Evolutionary conservation across 1,140 invertebrate species (phyloP).

Genomic region (Drosophila azteca): DNA sequence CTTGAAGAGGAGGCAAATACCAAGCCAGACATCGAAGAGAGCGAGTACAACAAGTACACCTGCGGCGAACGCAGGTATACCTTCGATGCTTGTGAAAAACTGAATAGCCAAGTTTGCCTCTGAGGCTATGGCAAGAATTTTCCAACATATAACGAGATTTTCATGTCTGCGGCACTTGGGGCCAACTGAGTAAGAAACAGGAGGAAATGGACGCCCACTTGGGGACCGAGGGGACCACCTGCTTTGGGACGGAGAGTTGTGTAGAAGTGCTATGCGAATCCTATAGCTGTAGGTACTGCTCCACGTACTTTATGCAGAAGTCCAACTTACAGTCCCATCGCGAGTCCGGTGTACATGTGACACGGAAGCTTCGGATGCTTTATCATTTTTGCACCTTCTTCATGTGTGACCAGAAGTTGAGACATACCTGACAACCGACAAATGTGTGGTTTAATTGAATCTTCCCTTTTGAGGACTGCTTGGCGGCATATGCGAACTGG

Average conservation of each 20-base stretch:
- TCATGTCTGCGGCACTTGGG: conserved; percentile 61
- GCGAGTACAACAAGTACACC: conserved; percentile 43
- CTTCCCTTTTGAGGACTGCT: conserved; percentile 49
- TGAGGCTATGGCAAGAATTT: too few species aligned
- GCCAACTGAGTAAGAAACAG: conserved; percentile 46
- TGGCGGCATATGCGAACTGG: conserved; percentile 64
- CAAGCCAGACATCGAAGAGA: conserved; percentile 23
- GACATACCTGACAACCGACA: too few species aligned
- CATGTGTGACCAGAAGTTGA: conserved; percentile 69
- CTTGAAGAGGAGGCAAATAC: conserved; percentile 1
- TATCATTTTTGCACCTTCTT: conserved; percentile 59
- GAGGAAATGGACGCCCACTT: conserved; percentile 42
- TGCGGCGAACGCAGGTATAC: conserved; percentile 56
- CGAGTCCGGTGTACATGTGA: conserved; percentile 53
- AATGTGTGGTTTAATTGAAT: not conserved
- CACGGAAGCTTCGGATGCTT: conserved; percentile 45
- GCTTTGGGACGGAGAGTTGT: conserved; percentile 36
- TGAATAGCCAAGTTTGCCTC: conserved; percentile 66
- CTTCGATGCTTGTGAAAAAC: conserved; percentile 55
- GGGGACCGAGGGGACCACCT: conserved; percentile 14
- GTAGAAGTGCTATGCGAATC: conserved; percentile 52
- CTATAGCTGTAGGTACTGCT: conserved; percentile 69
- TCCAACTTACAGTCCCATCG: conserved; percentile 61
- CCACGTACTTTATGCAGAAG: conserved; percentile 58
- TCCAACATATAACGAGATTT: conserved; percentile 51